Base-by-base conservation (phyloP, 2,797 vertebrate genomes). In the Mastacembelus armatus region DNA sequence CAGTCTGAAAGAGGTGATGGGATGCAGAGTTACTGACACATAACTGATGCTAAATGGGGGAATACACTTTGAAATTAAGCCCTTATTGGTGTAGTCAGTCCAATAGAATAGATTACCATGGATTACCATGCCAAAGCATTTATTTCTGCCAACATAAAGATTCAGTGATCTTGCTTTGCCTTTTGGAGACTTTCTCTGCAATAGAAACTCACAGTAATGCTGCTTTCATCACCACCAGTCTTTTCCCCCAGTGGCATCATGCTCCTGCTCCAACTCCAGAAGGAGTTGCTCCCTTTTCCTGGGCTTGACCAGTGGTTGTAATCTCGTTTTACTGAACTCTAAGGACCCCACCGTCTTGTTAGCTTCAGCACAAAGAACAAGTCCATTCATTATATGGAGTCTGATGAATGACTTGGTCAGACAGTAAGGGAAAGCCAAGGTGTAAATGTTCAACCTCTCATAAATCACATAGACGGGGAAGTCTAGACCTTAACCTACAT, bases 361-460 rank as follows among this genome's bases (percentile, higher is more conserved):
- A 94, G 92, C 91, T 89, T 85, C 87, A 82, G 87, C 68, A 76
- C 89, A 89, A 81, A 90, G 89, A 93, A 91, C 92, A 92, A 93
- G 92, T 94, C 92, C 91, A 95, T 95, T 93, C 93, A 93, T 94
- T 94, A 94, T 89, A 86, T 89, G 82, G 90, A 90, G 85, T 72
- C 89, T 95, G 93, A 95, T 94, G 93, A 94, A 94, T 93, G 92
- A 92, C 91, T 91, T 83, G 92, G 91, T 92, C 92, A 90, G 92
- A 92, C 91, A 92, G 90, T 93, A 93, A 92, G 90, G 90, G 92
- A 94, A 95, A 94, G 93, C 92, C 89, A 85, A 93, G 93, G 93
- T 94, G 92, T 94, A 94, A 95, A 93, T 91, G 91, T 92, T 93
- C 92, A 93, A 94, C 92, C 92, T 92, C 90, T 90, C 92, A 94